Base-by-base conservation (phyloP, 2,797 vertebrate species). In the Clarias platycephalus region DNA sequence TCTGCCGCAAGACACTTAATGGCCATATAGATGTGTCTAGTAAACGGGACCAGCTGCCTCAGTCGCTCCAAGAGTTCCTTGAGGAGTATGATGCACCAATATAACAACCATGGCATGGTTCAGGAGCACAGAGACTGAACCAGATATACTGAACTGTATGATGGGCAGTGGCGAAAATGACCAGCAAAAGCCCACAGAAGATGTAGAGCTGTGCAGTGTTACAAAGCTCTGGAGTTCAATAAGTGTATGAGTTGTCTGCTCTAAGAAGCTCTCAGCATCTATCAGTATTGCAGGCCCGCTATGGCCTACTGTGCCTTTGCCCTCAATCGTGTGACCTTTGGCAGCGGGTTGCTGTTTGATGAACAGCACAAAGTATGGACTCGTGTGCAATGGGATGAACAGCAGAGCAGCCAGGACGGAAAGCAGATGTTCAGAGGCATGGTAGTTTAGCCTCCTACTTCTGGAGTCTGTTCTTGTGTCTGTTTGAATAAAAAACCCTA, bases 1-100 rank as follows among this genome's bases (percentile, higher is more conserved):
- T 99, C 89, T 99, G 98, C 93, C 95, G 98, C 83, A 97, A 97
- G 92, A 98, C 97, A 0, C 96, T 99, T 91, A 99, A 99, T 0
- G 96, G 95, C 66, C 96, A 97, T 86, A 91, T 97, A 90, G 96
- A 96, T 80, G 94, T 94, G 74, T 96, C 92, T 0, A 91, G 95
- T 78, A 96, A 96, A 90, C 92, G 90, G 88, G 93, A 93, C 72
- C 95, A 96, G 90, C 94, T 99, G 88, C 98, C 98, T 0, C 94
- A 95, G 86, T 94, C 97, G 68, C 96, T 99, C 74, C 96, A 95
- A 94, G 96, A 98, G 93, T 99, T 98, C 91, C 93, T 99, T 89
- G 94, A 98, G 91, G 95, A 98, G 92, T 99, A 99, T 0, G 98
- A 99, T 57, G 96, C 98, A 83, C 97, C 97, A 0, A 97, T 99